Base-by-base conservation (phyloP, 1,140 invertebrate species). In the Drosophila murphyi region DNA sequence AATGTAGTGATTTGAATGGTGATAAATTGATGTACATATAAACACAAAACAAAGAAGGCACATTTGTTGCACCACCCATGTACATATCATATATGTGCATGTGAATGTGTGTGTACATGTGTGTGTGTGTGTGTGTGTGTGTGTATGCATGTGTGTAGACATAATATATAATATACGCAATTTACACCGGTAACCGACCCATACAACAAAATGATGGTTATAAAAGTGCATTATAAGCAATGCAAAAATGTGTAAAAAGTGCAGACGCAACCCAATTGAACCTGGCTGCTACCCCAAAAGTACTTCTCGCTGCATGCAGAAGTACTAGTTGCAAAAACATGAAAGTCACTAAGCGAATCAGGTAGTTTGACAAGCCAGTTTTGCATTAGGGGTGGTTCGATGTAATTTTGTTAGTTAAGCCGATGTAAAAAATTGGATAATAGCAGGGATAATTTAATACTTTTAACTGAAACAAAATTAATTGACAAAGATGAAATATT, bases 71-170 rank as follows among this genome's bases (percentile, higher is more conserved):
- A 43, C 39, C 39, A 43, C 39, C 20, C 45, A 60, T 52, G 31
- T 34, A 45, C 6, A 56, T 35, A 41, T 5, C 5, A 60, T 48
- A 54, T 32, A 55, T 20, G 2, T 50, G 51, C 35, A 31, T 65
- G 51, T 52, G 20, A 39, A 64, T 68, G 47, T 52, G 68, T 57
- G 55, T 64, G 52, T 8, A 12, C 12, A 12, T 12, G 60, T 70
- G 55, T 55, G 47, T 63, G 56, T 43, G 28, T 65, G 37, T 47
- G 43, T 62, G 71, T 71, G 56, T 63, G 56, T 55, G 54, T 39
- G 7, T 48, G 28, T 29, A 39, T 29, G 28, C 55, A 54, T 37
- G n/a, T 47, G 28, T n/a, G 4, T 52, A n/a, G 2, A 41, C 39
- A 37, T 7, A n/a, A 32, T 59, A 29, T 29, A 54, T 67, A 12